Base-by-base conservation (phyloP, 2,888 invertebrate species). In the Andrena hattorfiana region DNA sequence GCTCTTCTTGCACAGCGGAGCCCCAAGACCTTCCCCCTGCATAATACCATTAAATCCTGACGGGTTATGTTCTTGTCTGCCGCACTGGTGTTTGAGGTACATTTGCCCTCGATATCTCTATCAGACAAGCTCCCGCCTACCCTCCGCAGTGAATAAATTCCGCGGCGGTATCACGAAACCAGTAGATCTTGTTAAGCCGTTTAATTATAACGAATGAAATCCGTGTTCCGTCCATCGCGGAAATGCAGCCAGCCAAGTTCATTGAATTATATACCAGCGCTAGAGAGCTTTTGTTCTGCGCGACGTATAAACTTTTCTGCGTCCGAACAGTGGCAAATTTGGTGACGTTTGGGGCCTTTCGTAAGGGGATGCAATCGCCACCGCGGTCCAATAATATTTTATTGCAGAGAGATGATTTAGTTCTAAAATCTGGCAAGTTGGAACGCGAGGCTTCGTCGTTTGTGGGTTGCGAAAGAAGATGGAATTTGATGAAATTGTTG, bases 101-200 rank as follows among this genome's bases (percentile, higher is more conserved):
- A 75, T 76, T 79, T 74, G 75, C 67, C 75, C 67, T 13, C 62
- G 77, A 78, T 78, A 74, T 78, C 75, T 74, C 67, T 67, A 78
- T 78, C 59, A 16, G 42, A 16, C 69, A 16, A 68, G 62, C 30
- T 49, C 48, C 76, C 35, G 51, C 75, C 60, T 26, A 26, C 67
- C 16, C 48, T 51, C 56, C 42, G 51, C 62, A 68, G 30, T 54
- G 75, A 78, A 74, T 69, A 74, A 74, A 78, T 78, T 74, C 42
- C 74, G 28, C 51, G 62, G 49, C 49, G 51, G 30, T 62, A 67
- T 68, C 75, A 23, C 67, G 75, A 74, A 60, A 54, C 51, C 51
- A 51, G 60, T n/a, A 51, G 32, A 78, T 62, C 77, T 66, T 32
- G 64, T 77, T 72, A 35, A 72, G 49, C 48, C 28, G 54, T 78